Evolutionary conservation across 2,797 vertebrate genomes (phyloP).

Genomic region (Octomys mimax): DNA sequence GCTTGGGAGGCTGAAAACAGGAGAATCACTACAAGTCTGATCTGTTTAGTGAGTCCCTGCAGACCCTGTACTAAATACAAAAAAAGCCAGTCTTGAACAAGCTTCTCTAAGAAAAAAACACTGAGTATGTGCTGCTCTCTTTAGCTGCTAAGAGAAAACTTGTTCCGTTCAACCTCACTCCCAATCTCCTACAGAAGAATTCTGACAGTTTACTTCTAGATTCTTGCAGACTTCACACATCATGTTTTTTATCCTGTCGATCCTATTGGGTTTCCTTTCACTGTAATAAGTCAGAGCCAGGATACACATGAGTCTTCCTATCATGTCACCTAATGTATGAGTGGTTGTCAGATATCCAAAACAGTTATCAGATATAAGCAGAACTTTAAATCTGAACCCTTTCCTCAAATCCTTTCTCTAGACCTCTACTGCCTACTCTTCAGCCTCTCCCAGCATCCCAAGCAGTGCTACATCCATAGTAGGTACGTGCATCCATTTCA

Average conservation of each 20-base stretch:
- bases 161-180: neutral
- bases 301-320: neutral
- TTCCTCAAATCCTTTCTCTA: slow-evolving; percentile 53
- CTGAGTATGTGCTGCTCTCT: neutral
- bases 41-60: too few species aligned
- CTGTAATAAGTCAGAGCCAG: slow-evolving; percentile 32
- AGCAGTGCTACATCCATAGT: neutral
- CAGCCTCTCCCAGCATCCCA: neutral
- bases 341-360: slow-evolving; percentile 2
- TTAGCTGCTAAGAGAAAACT: neutral
- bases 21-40: too few species aligned
- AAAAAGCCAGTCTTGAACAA: slow-evolving; percentile 10
- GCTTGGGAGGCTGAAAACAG: too few species aligned
- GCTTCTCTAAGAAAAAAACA: slow-evolving; percentile 25
- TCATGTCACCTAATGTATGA: neutral
- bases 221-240: slow-evolving; percentile 12
- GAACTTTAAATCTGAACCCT: slow-evolving; percentile 28
- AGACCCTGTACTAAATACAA: neutral
- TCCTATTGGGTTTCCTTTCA: neutral
- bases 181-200: slow-evolving; percentile 6
- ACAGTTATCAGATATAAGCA: slow-evolving; percentile 48
- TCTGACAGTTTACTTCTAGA: slow-evolving; percentile 31
- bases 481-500: neutral
- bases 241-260: slow-evolving; percentile 29
- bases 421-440: neutral